These are phyloP conservation scores for Thinocorus orbignyianus DNA, from an alignment of 2,113 vertebrate species.

Conservation along the genomic window DNA sequence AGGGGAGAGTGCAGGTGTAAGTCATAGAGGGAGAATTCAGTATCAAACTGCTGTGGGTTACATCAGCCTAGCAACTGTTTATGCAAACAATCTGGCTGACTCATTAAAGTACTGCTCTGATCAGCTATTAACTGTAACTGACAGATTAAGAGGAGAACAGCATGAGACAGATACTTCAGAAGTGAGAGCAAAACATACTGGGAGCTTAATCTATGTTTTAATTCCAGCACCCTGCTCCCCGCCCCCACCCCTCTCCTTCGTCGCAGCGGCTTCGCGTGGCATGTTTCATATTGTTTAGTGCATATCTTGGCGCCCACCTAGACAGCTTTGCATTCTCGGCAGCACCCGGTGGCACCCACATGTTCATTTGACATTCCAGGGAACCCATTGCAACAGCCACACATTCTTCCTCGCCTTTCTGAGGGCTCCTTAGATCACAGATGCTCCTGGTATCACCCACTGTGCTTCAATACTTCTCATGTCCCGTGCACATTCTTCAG, in stretches of 20 bases:
- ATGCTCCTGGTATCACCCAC: conserved; percentile 37
- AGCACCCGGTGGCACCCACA: conserved; percentile 57
- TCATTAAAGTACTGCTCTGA: conserved; percentile 4
- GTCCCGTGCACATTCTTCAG: background rate
- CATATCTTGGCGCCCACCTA: conserved; percentile 57
- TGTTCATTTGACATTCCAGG: conserved; percentile 53
- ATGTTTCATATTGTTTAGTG: background rate
- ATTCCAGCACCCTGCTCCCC: background rate
- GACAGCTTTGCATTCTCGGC: conserved; percentile 38
- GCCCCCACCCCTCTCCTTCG: background rate
- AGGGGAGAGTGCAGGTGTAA: background rate
- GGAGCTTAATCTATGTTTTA: background rate
- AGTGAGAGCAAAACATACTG: conserved; percentile 10
- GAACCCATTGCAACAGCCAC: conserved; percentile 23
- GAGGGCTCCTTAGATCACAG: background rate
- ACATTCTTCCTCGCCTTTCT: conserved; percentile 21
- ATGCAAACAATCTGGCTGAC: conserved; percentile 32
- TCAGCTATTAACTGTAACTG: conserved; percentile 31
- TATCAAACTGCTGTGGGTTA: background rate
- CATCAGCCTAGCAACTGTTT: background rate
- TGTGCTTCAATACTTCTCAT: background rate
- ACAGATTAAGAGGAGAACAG: conserved; percentile 48
- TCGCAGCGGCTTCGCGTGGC: background rate
- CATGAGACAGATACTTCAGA: background rate
- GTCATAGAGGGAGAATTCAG: background rate